Evolutionary conservation across 2,113 vertebrate genomes (phyloP).

Genomic region (Oncorhynchus mykiss): DNA sequence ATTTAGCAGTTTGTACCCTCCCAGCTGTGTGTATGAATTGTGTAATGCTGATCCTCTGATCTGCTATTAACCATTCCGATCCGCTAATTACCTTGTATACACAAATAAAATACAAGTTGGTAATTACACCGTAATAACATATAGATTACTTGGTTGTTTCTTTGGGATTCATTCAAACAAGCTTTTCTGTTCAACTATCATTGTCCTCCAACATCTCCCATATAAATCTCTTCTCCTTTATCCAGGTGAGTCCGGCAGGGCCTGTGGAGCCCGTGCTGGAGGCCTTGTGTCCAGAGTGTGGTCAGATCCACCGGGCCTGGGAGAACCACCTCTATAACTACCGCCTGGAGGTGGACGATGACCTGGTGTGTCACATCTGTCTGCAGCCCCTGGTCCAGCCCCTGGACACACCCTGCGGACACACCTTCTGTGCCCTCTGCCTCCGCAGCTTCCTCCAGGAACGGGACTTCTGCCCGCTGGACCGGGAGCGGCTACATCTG

Average conservation of each 20-base stretch:
- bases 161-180: too few species aligned
- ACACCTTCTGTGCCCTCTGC: constrained; percentile 98
- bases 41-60: too few species aligned
- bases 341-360: constrained; percentile 94
- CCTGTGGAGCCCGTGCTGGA: constrained; percentile 83
- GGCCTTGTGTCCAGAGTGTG: constrained; percentile 90
- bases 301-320: constrained; percentile 91
- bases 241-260: constrained; percentile 62
- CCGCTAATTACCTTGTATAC: too few species aligned
- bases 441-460: constrained; percentile 95
- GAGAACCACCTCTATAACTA: constrained; percentile 99
- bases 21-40: too few species aligned
- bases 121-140: too few species aligned
- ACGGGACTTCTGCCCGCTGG: constrained; percentile 95
- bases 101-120: too few species aligned
- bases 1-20: too few species aligned
- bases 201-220: too few species aligned
- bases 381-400: constrained; percentile 97
- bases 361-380: constrained; percentile 98
- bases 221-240: too few species aligned
- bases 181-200: too few species aligned
- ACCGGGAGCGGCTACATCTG: constrained; percentile 90
- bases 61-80: too few species aligned
- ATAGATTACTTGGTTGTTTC: too few species aligned
- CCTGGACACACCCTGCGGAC: constrained; percentile 93